A percentile compares a stretch with the other conserved stretches of the same genome.
Evolutionary conservation across 2,113 vertebrate genomes (phyloP).

Genomic region (Coryphaenoides rupestris): DNA sequence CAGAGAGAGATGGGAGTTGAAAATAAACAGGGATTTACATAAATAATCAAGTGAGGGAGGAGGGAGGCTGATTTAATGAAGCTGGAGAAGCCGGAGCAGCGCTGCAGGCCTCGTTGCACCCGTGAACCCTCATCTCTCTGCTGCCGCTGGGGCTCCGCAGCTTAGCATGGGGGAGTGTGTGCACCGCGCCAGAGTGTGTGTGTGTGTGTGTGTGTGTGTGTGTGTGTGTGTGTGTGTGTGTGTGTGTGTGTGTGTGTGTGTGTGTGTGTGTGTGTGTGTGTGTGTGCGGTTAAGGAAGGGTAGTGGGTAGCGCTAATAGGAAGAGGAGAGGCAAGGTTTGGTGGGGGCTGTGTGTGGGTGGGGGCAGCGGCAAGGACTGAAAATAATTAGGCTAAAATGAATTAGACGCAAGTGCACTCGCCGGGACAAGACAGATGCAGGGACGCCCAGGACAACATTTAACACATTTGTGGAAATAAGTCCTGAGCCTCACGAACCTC

Average conservation of each 20-base stretch:
- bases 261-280: too few relatives aligned
- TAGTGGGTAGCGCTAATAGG: conserved; percentile 27
- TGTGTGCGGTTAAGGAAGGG: conserved; percentile 31
- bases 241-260: too few relatives aligned
- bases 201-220: too few relatives aligned
- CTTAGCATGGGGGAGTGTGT: too few relatives aligned
- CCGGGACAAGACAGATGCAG: conserved; percentile 37
- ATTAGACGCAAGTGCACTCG: conserved; percentile 57
- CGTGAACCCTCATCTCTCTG: conserved; percentile 39
- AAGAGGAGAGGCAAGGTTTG: conserved; percentile 5
- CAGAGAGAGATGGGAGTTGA: conserved; percentile 4
- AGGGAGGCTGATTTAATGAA: conserved; percentile 33
- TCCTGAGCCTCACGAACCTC: too few relatives aligned
- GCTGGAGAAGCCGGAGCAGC: conserved; percentile 35
- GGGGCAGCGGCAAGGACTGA: conserved; percentile 16
- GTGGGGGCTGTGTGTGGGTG: conserved; percentile 4
- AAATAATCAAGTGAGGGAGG: conserved; percentile 42
- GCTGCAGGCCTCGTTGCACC: conserved; percentile 52
- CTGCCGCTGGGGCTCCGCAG: conserved; percentile 31
- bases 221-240: too few relatives aligned
- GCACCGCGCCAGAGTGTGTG: too few relatives aligned
- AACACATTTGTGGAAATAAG: too few relatives aligned
- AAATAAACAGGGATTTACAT: conserved; percentile 29
- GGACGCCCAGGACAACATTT: background rate
- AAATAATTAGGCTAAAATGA: conserved; percentile 72